Base-by-base conservation (phyloP, 1,140 invertebrate genomes). In the Rhyzopertha dominica region DNA sequence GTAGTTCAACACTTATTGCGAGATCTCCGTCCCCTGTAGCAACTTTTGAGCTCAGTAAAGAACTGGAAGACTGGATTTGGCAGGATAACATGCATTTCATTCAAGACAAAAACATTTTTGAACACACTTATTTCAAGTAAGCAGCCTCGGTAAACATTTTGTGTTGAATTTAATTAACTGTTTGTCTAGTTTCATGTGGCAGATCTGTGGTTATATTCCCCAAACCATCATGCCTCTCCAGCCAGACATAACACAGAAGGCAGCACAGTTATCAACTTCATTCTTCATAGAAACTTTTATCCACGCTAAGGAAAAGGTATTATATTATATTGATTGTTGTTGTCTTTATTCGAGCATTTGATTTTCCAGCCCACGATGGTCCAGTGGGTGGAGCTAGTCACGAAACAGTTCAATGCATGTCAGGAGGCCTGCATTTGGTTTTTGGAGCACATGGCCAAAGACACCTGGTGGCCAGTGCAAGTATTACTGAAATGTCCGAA, bases 241-340 rank as follows among this genome's bases (percentile, higher is more conserved):
- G 45, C 78, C 84, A 1, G 84, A 89, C 52, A 81, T 94, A 18
- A 86, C 87, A 0, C 80, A 92, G 49, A 79, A 90, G 53, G 85
- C 90, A 1, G 87, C 90, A 0, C 83, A 93, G 53, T 70, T 97
- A 5, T 90, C 90, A 1, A 90, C 90, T 0, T 90, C 90, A 0
- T 97, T 97, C 70, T 93, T 96, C 51, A 84, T 96, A 41, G 93
- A 96, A 72, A 95, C 91, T 0, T 90, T 95, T 54, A 95, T 97
- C 66, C 92, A 96, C 67, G 90, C 92, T 13, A 95, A 95, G 70
- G 93, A 97, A 69, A 95, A 95, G 76, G 84, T 86, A 67, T 54
- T 22, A 44, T 23, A 18, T 30, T 40, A 47, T 32, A 13, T 37
- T 43, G 45, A 23, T 5, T 13, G 10, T 37, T 32, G n/a, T 48